Evolutionary conservation across 2,888 invertebrate genomes (phyloP).

Genomic region (Strigamia maritima): DNA sequence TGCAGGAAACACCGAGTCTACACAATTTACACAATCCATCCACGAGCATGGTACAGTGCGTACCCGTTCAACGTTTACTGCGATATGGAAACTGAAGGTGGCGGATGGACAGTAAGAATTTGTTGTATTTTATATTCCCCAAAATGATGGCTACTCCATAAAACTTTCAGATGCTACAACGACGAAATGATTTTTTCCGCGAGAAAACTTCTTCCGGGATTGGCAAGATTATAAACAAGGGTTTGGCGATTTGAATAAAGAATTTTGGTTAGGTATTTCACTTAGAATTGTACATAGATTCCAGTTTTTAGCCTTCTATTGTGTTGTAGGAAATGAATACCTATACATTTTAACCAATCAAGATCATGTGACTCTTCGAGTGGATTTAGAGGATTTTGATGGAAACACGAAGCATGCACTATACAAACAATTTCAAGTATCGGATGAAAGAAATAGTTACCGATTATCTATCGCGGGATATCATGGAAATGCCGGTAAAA

Average conservation of each 20-base stretch:
- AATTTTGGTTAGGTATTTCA: constrained; percentile 48
- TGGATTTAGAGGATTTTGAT: constrained; percentile 63
- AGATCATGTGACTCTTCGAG: constrained; percentile 58
- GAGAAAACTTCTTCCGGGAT: constrained; percentile 53
- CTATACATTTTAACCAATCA: constrained; percentile 56
- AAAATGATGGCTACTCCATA: too few relatives aligned
- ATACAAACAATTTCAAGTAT: constrained; percentile 65
- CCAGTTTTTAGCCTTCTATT: too few relatives aligned
- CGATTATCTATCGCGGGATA: constrained; percentile 63
- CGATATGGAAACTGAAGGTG: too few relatives aligned
- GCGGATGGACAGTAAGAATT: not conserved
- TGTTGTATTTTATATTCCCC: too few relatives aligned
- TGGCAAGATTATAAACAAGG: constrained; percentile 51
- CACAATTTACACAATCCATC: not conserved
- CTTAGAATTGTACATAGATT: too few relatives aligned
- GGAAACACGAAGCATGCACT: constrained; percentile 60
- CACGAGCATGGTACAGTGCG: not conserved
- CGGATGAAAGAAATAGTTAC: constrained; percentile 64
- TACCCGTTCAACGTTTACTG: not conserved
- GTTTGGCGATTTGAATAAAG: constrained; percentile 50
- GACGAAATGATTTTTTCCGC: constrained; percentile 59
- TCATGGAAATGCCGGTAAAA: constrained; percentile 59
- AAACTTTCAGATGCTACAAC: constrained; percentile 60
- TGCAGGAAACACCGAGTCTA: not conserved
- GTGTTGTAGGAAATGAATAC: constrained; percentile 58